Evolutionary conservation across 2,888 invertebrate species (phyloP), one percentile per base, ranked within the genome.

Genomic region (Acronicta aceris): DNA sequence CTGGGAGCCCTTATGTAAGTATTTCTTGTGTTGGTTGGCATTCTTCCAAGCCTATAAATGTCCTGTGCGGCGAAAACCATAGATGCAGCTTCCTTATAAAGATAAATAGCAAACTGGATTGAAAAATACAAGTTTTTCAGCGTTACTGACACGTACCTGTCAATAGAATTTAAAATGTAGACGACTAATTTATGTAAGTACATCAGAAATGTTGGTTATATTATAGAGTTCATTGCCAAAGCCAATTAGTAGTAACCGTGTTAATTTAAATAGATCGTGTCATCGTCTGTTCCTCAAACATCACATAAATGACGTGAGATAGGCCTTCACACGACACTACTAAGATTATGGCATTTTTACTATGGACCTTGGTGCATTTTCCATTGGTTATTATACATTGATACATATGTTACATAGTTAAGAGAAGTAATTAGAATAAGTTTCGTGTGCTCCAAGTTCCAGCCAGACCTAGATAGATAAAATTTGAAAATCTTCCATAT

Each of bases 21-120:
- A 79, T 75, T 81, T 78, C 78, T 80, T 67, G 76, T 75, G 74
- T 78, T 65, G 71, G 74, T 82, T 92, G 92, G 92, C 91, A 81
- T 74, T 71, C 71, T 68, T 84, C 92, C 92, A 92, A 85, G 73
- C 74, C 89, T 89, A 90, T 91, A 86, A 89, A 86, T 81, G 88
- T 85, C 81, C 81, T 81, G 77, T 68, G 76, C 81, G 76, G 78
- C 53, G 65, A 77, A 86, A 85, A 83, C 81, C 76, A 81, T 79
- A 81, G 81, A 81, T 73, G 80, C 81, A 80, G 78, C 83, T 84
- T 89, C 88, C 89, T 86, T 87, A 83, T 81, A 74, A 72, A 81
- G 75, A 54, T 59, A 62, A 58, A 61, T 74, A 59, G 57, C 56
- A 12, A 70, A 68, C 58, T 59, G 51, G 58, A 72, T 77, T 62